Conservation (phyloP, 2,113 vertebrate genomes). For the Gulo gulo region DNA sequence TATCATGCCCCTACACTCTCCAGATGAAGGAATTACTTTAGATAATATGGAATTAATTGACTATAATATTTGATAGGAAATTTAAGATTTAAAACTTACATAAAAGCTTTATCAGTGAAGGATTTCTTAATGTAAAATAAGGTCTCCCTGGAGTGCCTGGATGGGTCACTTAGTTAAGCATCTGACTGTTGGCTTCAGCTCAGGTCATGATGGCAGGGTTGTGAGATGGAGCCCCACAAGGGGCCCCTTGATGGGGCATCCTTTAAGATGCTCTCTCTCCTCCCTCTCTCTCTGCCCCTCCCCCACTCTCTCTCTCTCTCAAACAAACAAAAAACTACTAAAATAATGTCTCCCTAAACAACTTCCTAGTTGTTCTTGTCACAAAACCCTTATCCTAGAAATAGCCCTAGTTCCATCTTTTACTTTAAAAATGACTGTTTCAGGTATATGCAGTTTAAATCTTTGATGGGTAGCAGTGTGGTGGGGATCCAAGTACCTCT, state of each 20-base stretch:
- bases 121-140: conserved; percentile 14
- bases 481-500: background rate
- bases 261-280: background rate
- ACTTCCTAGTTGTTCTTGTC: background rate
- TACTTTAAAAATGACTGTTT: background rate
- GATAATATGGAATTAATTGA: background rate
- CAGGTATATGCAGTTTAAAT: background rate
- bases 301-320: background rate
- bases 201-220: background rate
- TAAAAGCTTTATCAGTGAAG: background rate
- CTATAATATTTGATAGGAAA: background rate
- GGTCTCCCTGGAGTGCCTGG: background rate
- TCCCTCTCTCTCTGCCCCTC: background rate
- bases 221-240: background rate
- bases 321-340: background rate
- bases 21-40: background rate
- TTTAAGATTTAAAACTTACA: background rate
- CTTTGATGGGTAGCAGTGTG: background rate
- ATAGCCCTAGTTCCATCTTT: background rate
- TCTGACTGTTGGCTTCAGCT: background rate
- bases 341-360: background rate
- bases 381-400: background rate
- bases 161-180: background rate
- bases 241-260: background rate
- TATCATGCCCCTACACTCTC: background rate